A percentile compares a stretch with the other conserved stretches of the same genome.
These are phyloP conservation scores for Ommatoiulus sabulosus DNA, from an alignment of 2,888 invertebrate genomes.

Conservation along the genomic window DNA sequence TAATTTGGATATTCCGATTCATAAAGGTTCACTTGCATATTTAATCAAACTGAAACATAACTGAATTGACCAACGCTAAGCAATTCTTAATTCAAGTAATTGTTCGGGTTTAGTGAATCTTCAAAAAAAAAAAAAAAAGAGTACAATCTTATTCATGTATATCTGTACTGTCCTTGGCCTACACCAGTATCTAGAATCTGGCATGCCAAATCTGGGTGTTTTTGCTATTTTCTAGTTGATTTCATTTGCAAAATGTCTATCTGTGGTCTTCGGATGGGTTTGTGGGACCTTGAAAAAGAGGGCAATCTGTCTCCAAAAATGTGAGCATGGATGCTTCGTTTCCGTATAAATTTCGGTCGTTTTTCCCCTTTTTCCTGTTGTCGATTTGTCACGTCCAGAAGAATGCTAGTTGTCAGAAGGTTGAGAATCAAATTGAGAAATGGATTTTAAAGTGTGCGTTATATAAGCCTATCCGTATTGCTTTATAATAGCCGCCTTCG, in stretches of 20 bases:
- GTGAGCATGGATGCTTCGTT: constrained; percentile 52
- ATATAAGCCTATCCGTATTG: constrained; percentile 51
- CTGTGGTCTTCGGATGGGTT: constrained; percentile 7
- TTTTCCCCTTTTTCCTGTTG: constrained; percentile 48
- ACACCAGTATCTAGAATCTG: not conserved
- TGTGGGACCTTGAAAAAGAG: constrained; percentile 20
- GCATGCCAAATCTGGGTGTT: not conserved
- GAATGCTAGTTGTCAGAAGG: constrained; percentile 55
- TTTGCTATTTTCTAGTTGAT: not conserved
- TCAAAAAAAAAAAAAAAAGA: no score
- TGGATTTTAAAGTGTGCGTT: constrained; percentile 56
- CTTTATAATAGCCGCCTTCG: constrained; percentile 37
- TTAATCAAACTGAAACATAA: no score
- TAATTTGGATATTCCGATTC: no score
- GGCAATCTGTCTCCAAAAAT: constrained; percentile 41
- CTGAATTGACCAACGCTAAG: no score
- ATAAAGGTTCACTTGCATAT: no score
- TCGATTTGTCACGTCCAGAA: constrained; percentile 52
- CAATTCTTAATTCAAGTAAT: no score
- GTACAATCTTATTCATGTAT: no score
- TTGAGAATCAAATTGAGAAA: constrained; percentile 54
- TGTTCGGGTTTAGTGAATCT: no score
- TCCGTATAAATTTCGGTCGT: constrained; percentile 51
- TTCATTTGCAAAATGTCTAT: not conserved
- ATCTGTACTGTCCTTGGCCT: no score